Conservation (phyloP, 2,113 vertebrate genomes). For the Puntigrus tetrazona region DNA sequence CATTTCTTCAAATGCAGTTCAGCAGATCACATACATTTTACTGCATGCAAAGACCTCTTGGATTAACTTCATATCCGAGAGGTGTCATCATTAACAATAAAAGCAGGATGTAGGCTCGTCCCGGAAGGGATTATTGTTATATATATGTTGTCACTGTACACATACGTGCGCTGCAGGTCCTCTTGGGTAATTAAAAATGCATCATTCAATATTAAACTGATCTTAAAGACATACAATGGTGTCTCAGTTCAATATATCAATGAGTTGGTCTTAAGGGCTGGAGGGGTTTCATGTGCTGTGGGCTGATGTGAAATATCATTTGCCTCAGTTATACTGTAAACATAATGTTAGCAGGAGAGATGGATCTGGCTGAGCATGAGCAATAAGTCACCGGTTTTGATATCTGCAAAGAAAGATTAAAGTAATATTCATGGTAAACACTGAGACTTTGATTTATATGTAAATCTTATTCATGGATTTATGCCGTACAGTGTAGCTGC, state of each 20-base stretch:
- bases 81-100: not conserved
- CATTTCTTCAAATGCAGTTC: not conserved
- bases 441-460: constrained; percentile 15
- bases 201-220: not conserved
- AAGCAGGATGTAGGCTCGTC: not conserved
- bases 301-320: not conserved
- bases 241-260: constrained; percentile 7
- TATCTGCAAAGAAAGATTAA: not conserved
- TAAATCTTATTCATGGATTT: not conserved
- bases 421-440: constrained; percentile 8
- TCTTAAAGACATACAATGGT: not conserved
- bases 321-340: not conserved
- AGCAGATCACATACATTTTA: not conserved
- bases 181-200: not conserved
- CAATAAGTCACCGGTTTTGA: not conserved
- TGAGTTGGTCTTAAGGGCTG: not conserved
- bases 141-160: not conserved
- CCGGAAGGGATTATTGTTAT: too few species aligned
- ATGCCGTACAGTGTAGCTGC: not conserved
- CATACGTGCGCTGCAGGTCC: not conserved
- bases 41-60: not conserved
- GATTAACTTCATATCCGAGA: not conserved
- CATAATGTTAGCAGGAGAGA: not conserved
- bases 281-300: not conserved
- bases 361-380: not conserved